These are phyloP conservation scores for Carposina sasakii DNA, from an alignment of 1,140 invertebrate genomes.

Conservation along the genomic window DNA sequence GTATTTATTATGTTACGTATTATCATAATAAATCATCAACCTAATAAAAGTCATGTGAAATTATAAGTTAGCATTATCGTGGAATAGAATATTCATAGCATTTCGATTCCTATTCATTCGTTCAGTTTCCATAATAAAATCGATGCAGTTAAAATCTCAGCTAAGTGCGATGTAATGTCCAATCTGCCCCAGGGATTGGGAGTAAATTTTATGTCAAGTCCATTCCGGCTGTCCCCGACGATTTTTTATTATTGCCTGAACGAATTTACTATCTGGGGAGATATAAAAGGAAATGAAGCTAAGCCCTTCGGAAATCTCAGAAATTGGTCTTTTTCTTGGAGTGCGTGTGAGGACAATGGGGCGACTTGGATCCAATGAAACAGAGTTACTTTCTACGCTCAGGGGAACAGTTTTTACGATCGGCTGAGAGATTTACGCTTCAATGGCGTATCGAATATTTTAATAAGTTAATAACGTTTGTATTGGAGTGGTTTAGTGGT, in stretches of 20 bases:
- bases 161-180: conserved; percentile 39
- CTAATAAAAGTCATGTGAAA: no score
- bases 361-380: conserved; percentile 40
- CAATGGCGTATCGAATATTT: conserved; percentile 42
- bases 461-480: conserved; percentile 36
- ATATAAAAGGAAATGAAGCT: conserved; percentile 68
- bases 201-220: conserved; percentile 52
- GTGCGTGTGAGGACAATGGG: conserved; percentile 58
- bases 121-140: no score
- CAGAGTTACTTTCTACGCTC: conserved; percentile 40
- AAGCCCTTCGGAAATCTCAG: conserved; percentile 67
- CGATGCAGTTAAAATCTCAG: no score
- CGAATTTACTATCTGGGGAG: conserved; percentile 67
- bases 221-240: conserved; percentile 50
- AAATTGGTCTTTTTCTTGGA: conserved; percentile 61
- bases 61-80: no score
- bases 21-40: no score
- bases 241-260: conserved; percentile 64
- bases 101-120: no score
- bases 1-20: no score
- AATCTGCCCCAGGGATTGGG: conserved; percentile 31
- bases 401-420: conserved; percentile 51
- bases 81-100: no score
- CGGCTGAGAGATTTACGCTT: conserved; percentile 47
- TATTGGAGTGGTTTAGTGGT: conserved; percentile 7